Evolutionary conservation across 2,888 invertebrate genomes (phyloP).

Genomic region (Cinara cedri): DNA sequence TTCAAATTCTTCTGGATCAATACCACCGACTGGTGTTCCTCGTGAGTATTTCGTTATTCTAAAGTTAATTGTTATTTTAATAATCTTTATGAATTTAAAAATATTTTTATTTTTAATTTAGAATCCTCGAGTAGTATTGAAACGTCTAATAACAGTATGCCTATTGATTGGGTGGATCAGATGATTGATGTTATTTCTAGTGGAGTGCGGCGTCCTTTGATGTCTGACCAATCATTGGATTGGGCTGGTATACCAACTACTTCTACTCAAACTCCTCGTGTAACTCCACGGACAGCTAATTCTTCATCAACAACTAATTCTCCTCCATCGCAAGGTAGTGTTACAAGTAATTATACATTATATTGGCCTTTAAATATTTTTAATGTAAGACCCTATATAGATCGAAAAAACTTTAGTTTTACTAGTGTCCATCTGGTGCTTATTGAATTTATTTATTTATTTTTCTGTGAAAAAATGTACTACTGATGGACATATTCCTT

Average conservation of each 20-base stretch:
- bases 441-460: too few species aligned
- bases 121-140: conserved; percentile 9
- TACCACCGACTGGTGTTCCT: conserved; percentile 56
- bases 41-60: conserved; percentile 53
- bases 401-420: too few species aligned
- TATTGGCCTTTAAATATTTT: too few species aligned
- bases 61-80: not conserved
- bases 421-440: too few species aligned
- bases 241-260: conserved; percentile 49
- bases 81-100: not conserved
- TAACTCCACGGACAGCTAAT: conserved; percentile 45
- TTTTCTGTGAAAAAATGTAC: too few species aligned
- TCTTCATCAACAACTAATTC: conserved; percentile 37
- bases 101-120: conserved; percentile 4
- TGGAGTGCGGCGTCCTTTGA: conserved; percentile 41
- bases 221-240: conserved; percentile 40
- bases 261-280: conserved; percentile 51
- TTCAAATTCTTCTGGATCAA: conserved; percentile 39
- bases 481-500: too few species aligned
- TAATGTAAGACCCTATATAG: too few species aligned
- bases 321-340: conserved; percentile 28
- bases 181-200: conserved; percentile 55
- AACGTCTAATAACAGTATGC: conserved; percentile 21
- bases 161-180: conserved; percentile 53
- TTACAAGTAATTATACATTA: too few species aligned